Evolutionary conservation across 1,140 invertebrate genomes (phyloP).

Genomic region (Trachymyrmex septentrionalis): DNA sequence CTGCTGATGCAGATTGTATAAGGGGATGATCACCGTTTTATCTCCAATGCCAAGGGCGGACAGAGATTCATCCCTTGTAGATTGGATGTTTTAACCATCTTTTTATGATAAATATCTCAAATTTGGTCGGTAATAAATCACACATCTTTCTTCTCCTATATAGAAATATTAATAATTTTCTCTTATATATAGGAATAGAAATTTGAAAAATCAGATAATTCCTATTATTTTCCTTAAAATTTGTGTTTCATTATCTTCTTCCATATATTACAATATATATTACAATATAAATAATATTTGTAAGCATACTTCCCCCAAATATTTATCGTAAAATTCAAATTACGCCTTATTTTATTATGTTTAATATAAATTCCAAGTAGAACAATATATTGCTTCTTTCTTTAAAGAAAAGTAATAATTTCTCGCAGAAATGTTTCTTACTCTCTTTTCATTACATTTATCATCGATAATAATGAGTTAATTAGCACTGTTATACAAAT

Average conservation of each 20-base stretch:
- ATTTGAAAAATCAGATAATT: background rate
- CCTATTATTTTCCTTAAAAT: background rate
- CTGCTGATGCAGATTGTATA: slow-evolving; percentile 33
- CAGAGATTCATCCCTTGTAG: background rate
- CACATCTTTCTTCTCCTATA: background rate
- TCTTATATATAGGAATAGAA: background rate
- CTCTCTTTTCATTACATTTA: background rate
- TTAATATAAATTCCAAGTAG: background rate
- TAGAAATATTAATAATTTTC: too few species aligned
- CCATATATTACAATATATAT: background rate
- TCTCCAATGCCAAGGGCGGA: slow-evolving; percentile 29
- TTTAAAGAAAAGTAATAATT: background rate
- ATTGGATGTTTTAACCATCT: background rate
- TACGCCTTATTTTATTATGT: slow-evolving; percentile 1
- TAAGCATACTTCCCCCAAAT: background rate
- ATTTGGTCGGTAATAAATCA: slow-evolving; percentile 7
- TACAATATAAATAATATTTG: background rate
- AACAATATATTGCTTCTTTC: background rate
- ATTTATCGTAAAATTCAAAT: slow-evolving; percentile 4
- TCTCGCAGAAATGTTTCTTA: background rate
- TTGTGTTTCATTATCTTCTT: too few species aligned
- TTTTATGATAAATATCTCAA: slow-evolving; percentile 36
- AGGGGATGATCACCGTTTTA: slow-evolving; percentile 44
- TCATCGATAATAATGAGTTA: slow-evolving; percentile 21
- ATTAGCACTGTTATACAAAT: background rate